A percentile compares a stretch with the other conserved stretches of the same genome.
Conservation (phyloP, 2,113 vertebrate genomes). For the Brienomyrus brachyistius region DNA sequence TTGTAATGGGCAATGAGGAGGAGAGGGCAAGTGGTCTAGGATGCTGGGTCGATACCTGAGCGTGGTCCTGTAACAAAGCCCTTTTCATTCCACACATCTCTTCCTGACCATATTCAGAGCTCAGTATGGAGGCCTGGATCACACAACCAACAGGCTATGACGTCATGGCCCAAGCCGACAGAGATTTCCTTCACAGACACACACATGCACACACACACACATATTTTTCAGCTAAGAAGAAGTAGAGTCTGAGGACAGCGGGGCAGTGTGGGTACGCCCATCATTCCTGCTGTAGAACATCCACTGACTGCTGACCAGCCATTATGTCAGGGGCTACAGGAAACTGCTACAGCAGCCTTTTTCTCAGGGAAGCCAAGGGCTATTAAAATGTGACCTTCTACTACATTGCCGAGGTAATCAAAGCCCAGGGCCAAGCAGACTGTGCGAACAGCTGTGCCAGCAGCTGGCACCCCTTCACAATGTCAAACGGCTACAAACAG, state of each 20-base stretch:
- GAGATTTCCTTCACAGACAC: neutral
- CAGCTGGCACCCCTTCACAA: neutral
- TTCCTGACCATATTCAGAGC: slow-evolving; percentile 41
- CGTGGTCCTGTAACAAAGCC: slow-evolving; percentile 27
- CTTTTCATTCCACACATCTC: slow-evolving; percentile 39
- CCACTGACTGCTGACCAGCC: neutral
- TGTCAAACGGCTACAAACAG: neutral
- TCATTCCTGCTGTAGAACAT: neutral
- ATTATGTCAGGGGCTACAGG: neutral
- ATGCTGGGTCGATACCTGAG: slow-evolving; percentile 31
- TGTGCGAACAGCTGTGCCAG: too few species aligned
- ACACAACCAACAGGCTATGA: slow-evolving; percentile 34
- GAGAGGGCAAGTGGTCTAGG: neutral
- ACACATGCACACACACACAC: neutral
- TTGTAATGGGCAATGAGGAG: neutral
- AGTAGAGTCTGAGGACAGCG: neutral
- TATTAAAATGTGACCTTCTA: neutral
- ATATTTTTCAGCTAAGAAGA: neutral
- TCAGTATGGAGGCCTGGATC: slow-evolving; percentile 41
- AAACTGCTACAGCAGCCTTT: neutral
- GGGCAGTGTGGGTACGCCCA: neutral
- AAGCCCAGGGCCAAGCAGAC: neutral
- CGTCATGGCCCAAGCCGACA: neutral
- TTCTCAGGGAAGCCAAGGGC: neutral
- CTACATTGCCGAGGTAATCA: neutral